Evolutionary conservation across 2,113 vertebrate genomes (phyloP).

Genomic region (Centropus bengalensis): DNA sequence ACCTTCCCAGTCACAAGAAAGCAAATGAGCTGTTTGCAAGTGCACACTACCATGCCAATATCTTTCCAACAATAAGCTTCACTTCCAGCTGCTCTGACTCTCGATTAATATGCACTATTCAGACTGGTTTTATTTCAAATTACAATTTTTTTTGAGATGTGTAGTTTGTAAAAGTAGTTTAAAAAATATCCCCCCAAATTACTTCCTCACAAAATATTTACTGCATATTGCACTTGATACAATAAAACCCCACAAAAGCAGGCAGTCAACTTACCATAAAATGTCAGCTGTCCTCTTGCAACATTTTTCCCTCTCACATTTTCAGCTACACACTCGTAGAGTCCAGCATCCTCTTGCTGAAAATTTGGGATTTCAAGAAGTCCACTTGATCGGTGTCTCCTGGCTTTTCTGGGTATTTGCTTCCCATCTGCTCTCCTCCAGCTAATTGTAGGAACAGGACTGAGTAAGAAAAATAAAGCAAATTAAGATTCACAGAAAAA

Average conservation of each 20-base stretch:
- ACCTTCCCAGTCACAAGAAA: background rate
- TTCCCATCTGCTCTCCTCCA: conserved; percentile 89
- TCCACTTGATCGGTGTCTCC: conserved; percentile 87
- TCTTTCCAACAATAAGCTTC: background rate
- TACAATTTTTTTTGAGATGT: background rate
- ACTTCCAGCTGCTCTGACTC: conserved; percentile 16
- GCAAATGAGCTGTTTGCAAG: background rate
- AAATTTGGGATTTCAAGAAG: conserved; percentile 96
- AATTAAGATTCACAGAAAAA: background rate
- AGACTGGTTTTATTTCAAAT: background rate
- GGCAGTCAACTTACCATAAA: conserved; percentile 86
- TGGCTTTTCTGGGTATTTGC: conserved; percentile 88
- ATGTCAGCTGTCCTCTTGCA: conserved; percentile 91
- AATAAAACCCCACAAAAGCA: background rate
- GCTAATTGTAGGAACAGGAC: conserved; percentile 90
- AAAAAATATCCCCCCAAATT: background rate
- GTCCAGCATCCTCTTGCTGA: conserved; percentile 92
- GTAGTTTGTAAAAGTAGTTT: background rate
- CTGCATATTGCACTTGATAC: background rate
- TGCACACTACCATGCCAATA: background rate
- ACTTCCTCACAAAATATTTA: background rate
- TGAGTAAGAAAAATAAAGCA: conserved; percentile 21
- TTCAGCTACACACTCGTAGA: conserved; percentile 92
- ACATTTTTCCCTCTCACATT: conserved; percentile 92
- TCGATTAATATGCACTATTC: background rate